These are phyloP conservation scores for Lathronympha strigana DNA, from an alignment of 2,888 invertebrate species.

Conservation along the genomic window DNA sequence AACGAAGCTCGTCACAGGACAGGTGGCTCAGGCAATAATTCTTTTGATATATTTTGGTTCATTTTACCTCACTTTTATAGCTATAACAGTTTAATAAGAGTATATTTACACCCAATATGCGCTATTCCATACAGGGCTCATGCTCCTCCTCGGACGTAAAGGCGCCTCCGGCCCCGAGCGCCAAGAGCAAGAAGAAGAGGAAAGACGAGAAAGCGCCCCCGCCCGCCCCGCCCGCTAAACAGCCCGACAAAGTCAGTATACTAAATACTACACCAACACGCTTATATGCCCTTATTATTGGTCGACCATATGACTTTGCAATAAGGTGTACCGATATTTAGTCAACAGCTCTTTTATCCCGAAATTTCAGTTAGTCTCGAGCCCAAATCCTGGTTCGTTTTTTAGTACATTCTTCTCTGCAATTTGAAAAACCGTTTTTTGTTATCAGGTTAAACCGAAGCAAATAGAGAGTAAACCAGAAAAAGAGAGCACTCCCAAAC, in stretches of 20 bases:
- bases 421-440: not conserved
- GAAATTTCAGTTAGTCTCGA: too few species aligned
- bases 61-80: too few species aligned
- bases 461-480: constrained; percentile 64
- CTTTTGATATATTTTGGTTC: too few species aligned
- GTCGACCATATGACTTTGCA: too few species aligned
- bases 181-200: constrained; percentile 84
- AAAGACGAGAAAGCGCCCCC: constrained; percentile 69
- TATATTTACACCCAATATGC: not conserved
- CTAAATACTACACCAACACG: not conserved
- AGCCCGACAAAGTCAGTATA: constrained; percentile 68
- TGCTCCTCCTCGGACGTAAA: constrained; percentile 94
- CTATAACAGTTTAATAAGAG: too few species aligned
- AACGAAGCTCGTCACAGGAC: too few species aligned
- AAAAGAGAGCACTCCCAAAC: constrained; percentile 64
- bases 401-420: too few species aligned
- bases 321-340: too few species aligned
- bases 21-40: too few species aligned
- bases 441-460: constrained; percentile 67
- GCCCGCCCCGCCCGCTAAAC: constrained; percentile 59
- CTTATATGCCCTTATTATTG: too few species aligned
- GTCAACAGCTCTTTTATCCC: too few species aligned
- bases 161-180: constrained; percentile 87
- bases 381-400: too few species aligned
- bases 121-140: constrained; percentile 83